Conservation (phyloP, 2,888 invertebrate genomes). For the Brenthis ino region DNA sequence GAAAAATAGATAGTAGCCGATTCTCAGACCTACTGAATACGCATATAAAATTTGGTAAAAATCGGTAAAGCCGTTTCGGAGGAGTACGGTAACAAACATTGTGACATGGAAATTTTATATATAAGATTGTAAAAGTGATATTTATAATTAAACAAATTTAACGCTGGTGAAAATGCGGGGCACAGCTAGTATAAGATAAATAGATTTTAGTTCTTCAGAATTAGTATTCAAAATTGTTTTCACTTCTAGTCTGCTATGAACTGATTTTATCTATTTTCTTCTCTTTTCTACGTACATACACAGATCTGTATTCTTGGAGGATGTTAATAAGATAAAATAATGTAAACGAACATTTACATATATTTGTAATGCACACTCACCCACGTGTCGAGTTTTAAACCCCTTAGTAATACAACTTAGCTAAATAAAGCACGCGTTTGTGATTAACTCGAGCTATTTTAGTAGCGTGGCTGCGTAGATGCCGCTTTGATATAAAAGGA, state of each 20-base stretch:
- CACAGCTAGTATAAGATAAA: too few relatives aligned
- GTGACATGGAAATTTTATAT: too few relatives aligned
- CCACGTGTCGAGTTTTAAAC: conserved; percentile 35
- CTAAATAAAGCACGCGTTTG: conserved; percentile 36
- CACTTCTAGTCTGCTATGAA: too few relatives aligned
- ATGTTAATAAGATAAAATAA: conserved; percentile 33
- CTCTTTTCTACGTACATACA: neutral
- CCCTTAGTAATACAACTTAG: conserved; percentile 33
- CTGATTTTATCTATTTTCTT: too few relatives aligned
- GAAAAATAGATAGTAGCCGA: too few relatives aligned
- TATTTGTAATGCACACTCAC: conserved; percentile 34
- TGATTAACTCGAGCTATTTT: conserved; percentile 36
- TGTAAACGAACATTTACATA: conserved; percentile 26
- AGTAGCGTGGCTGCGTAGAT: conserved; percentile 10
- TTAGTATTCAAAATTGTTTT: neutral
- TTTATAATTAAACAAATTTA: too few relatives aligned
- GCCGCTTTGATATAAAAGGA: neutral
- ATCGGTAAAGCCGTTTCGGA: too few relatives aligned
- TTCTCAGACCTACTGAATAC: too few relatives aligned
- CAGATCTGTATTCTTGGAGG: conserved; percentile 23
- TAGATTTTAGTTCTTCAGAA: neutral
- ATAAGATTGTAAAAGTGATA: too few relatives aligned
- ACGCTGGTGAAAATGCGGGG: too few relatives aligned
- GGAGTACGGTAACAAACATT: too few relatives aligned
- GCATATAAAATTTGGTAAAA: too few relatives aligned